Base-by-base conservation (phyloP, 2,797 vertebrate species). In the Pseudochirops corinnae region DNA sequence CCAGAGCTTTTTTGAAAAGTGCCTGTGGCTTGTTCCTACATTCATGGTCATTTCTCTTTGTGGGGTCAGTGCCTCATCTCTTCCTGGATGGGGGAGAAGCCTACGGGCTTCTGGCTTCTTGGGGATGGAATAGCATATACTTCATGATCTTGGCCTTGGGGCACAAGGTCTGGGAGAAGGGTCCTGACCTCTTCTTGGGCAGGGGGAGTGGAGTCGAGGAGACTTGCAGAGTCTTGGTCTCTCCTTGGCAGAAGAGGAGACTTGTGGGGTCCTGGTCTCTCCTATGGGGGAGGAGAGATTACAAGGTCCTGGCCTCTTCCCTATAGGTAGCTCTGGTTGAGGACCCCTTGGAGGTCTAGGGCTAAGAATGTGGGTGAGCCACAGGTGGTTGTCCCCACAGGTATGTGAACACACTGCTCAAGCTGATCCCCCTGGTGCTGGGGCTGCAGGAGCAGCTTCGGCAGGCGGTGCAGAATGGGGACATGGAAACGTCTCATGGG, bases 401-500 rank as follows among this genome's bases (percentile, higher is more conserved):
- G 98, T 99, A 99, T 0, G 99, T 99, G 98, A 99, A 99, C 98
- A 99, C 99, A 5, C 99, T 99, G 96, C 99, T 99, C 97, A 99
- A 99, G 98, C 98, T 99, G 98, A 99, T 99, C 96, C 99, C 99
- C 0, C 99, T 99, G 74, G 99, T 99, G 62, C 99, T 99, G 98
- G 99, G 99, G 94, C 99, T 99, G 24, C 99, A 99, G 97, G 99
- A 99, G 62, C 99, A 99, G 98, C 99, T 99, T 94, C 99, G 99
- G 96, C 99, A 99, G 96, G 99, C 99, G 0, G 99, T 99, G 55
- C 99, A 99, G 98, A 99, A 99, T 1, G 99, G 99, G 98, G 99
- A 99, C 99, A 99, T 99, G 99, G 99, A 99, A 98, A 99, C 99
- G 0, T 99, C 99, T 0, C 99, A 99, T 0, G 99, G 99, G 74